Evolutionary conservation across 2,113 vertebrate species (phyloP), one percentile per base, ranked within the genome.

Genomic region (Lanius ludovicianus): DNA sequence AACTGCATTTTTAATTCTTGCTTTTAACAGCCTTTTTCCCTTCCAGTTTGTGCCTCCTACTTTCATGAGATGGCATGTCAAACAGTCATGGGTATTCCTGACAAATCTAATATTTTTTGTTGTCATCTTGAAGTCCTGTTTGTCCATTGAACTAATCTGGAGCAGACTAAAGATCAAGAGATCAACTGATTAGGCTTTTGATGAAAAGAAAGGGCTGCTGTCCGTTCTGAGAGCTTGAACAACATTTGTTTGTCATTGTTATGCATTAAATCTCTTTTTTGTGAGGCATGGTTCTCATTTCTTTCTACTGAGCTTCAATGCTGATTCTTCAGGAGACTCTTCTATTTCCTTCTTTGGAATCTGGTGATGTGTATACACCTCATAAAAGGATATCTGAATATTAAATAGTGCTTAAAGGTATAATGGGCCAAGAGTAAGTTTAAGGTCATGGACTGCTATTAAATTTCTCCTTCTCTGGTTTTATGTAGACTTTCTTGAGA

Each of bases 21-120:
- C 90, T 95, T 96, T 81, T 75, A 93, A 92, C 71, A 92, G 46
- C 85, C 56, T 87, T 93, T 84, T 86, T 37, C 41, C 76, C 53
- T 81, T 89, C 80, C 81, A n/a, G 68, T 92, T 93, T 71, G 41
- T 78, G 65, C 65, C 77, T 71, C 24, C 30, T 80, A 1, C 42
- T 90, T 89, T 78, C 21, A 23, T 63, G 39, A 86, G 50, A 41
- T 10, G 17, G 56, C 37, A 19, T 70, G 35, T 86, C 64, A 83
- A 47, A 44, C 37, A 78, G n/a, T 68, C 69, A 31, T 59, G 23
- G 84, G 71, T 60, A 53, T 92, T 93, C 53, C 84, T 92, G 80
- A 27, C 17, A 56, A 68, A 78, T 69, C 70, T 85, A 24, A 64
- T 94, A 9, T 63, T 93, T 91, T 53, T 23, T 87, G 50, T 82